Conservation (phyloP, 2,888 invertebrate species). For the Cephus sareptanus region DNA sequence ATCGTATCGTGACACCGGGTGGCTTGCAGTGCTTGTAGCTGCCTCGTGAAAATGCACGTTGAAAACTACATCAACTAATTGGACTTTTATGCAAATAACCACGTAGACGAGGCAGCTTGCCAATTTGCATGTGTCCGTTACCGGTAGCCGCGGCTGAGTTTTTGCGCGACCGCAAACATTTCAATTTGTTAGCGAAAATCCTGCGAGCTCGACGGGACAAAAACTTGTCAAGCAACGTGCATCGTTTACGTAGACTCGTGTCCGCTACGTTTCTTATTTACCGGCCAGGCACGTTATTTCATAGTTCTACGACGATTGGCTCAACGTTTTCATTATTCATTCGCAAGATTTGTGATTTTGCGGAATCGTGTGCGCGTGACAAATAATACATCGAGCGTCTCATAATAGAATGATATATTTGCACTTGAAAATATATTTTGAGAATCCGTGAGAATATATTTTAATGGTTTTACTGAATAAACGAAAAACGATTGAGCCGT, state of each 20-base stretch:
- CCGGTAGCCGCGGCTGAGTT: slow-evolving; percentile 14
- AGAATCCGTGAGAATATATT: neutral
- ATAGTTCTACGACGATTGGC: neutral
- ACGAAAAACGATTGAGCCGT: neutral
- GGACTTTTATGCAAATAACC: slow-evolving; percentile 38
- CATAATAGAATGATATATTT: neutral
- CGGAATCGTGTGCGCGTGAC: neutral
- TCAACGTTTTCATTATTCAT: neutral
- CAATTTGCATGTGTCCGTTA: slow-evolving; percentile 30
- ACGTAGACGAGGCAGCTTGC: slow-evolving; percentile 31
- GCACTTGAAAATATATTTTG: neutral
- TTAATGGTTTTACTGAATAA: neutral
- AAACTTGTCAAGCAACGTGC: neutral
- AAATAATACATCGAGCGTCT: neutral
- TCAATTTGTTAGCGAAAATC: slow-evolving; percentile 19
- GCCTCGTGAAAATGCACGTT: slow-evolving; percentile 4
- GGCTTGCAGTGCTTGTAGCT: neutral
- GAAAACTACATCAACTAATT: slow-evolving; percentile 39
- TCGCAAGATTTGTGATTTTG: neutral
- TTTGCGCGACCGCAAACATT: slow-evolving; percentile 14
- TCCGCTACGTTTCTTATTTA: neutral
- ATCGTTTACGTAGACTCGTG: slow-evolving; percentile 7
- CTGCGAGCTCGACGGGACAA: neutral
- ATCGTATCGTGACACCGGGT: neutral
- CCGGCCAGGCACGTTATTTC: neutral